Base-by-base conservation (phyloP, 1,140 invertebrate genomes). In the Aphelinus certus region DNA sequence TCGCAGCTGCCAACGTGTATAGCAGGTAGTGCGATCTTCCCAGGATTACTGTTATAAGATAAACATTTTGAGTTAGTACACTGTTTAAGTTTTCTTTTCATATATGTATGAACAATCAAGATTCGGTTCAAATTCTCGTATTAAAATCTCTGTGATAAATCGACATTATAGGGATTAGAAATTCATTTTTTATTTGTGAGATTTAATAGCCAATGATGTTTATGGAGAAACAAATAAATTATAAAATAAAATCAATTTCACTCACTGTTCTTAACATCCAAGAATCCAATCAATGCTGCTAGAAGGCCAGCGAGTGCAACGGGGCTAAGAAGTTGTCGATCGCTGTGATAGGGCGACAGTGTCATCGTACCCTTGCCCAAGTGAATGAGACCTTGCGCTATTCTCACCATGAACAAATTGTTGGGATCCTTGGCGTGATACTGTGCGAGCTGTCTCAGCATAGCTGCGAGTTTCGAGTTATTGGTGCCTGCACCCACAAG, bases 381-480 rank as follows among this genome's bases (percentile, higher is more conserved):
- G 91, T 99, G 98, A 45, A 96, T 97, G 55, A 99, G 89, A 61
- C 98, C 98, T 89, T 99, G 98, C 2, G 98, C 97, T 71, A 99
- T 94, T n/a, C 98, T 92, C 7, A 99, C 98, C 96, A 99, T 98
- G 86, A 99, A 99, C 65, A 99, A 88, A 88, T 97, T 98, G 86
- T 98, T 98, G 0, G 97, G 95, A 85, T 99, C 98, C 87, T 99
- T 99, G 9, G 96, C 95, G 88, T 99, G 98, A 86, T 97, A 99
- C 81, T 97, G 94, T 1, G 98, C 98, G 74, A 99, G 88, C 83
- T 99, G 97, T 66, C 98, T 91, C 49, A 99, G 89, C 97, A 99
- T 99, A 2, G 97, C 96, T 45, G 97, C 97, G 69, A 99, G 89
- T 87, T 96, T 90, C 0, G 94, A 94, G 83, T 95, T 95, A 81